Conservation (phyloP, 2,888 invertebrate species). For the Pocota personata region DNA sequence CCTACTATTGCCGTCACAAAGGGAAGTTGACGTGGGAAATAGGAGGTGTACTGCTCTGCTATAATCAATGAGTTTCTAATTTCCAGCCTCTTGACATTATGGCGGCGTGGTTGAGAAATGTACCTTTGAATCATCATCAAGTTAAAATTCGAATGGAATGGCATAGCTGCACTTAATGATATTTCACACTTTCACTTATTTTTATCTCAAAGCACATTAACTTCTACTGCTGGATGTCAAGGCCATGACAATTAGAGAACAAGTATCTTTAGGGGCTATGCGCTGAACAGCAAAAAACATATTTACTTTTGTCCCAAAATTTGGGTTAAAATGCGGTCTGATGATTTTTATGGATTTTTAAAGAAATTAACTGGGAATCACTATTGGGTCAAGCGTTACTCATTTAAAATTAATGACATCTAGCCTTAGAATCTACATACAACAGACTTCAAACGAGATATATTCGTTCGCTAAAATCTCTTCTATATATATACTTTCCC, state of each 20-base stretch:
- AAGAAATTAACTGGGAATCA: background rate
- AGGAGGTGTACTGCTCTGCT: background rate
- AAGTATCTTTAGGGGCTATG: background rate
- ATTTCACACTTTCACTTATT: background rate
- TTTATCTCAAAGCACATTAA: background rate
- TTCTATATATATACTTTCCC: too few species aligned
- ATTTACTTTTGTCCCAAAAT: background rate
- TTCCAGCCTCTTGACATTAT: background rate
- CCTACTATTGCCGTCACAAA: background rate
- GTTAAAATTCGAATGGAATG: background rate
- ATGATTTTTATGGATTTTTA: background rate
- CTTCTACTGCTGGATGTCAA: background rate
- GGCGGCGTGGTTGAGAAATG: background rate
- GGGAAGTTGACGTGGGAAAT: background rate
- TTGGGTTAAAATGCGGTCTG: background rate
- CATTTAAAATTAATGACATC: background rate
- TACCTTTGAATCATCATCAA: background rate
- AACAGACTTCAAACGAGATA: background rate
- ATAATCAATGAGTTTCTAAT: constrained; percentile 13
- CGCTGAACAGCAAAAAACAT: background rate
- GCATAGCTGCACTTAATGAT: background rate
- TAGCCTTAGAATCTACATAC: background rate
- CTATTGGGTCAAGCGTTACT: background rate
- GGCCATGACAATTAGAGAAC: background rate
- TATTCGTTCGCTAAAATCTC: background rate